Evolutionary conservation across 2,797 vertebrate species (phyloP), one percentile per base, ranked within the genome.

Genomic region (Lagocephalus sceleratus): DNA sequence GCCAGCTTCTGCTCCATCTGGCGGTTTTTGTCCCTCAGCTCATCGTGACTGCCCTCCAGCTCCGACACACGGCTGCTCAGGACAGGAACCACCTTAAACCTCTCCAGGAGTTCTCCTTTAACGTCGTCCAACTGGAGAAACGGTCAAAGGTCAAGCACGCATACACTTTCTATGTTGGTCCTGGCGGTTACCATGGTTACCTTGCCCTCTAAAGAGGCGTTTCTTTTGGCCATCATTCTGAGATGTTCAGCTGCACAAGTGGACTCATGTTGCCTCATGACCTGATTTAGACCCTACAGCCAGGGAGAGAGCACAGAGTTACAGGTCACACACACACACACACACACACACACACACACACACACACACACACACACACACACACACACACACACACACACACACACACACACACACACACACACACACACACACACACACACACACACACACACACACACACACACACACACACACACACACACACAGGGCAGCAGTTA

Each of bases 201-300:
- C 95, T 97, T 99, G 73, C 90, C 92, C 82, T 98, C 95, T 51
- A 98, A 79, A 8, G 88, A 88, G 68, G 83, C 91, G 85, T 91
- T 98, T 85, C 93, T 93, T 60, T 90, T 92, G 66, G 92, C 92
- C 88, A 97, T 93, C 87, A 97, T 81, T 68, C 92, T 92, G 71
- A 98, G 91, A 62, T 99, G 97, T 74, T 98, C 95, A 9, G 94
- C 93, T 9, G 94, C 93, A 3, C 87, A 94, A 63, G 87, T 93
- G 51, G 92, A 91, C 85, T 99, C 96, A 0, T 99, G 97, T 59
- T 93, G 93, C 87, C 93, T 94, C 81, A 99, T 90, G 76, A 97
- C 94, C 86, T 94, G 95, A 75, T 97, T 97, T 64, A 96, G 89
- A 75, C 94, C 94, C 97, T 99, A 84, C 39, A 29, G 22, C 73